Conservation (phyloP, 2,113 vertebrate species). For the Ophiodon elongatus region DNA sequence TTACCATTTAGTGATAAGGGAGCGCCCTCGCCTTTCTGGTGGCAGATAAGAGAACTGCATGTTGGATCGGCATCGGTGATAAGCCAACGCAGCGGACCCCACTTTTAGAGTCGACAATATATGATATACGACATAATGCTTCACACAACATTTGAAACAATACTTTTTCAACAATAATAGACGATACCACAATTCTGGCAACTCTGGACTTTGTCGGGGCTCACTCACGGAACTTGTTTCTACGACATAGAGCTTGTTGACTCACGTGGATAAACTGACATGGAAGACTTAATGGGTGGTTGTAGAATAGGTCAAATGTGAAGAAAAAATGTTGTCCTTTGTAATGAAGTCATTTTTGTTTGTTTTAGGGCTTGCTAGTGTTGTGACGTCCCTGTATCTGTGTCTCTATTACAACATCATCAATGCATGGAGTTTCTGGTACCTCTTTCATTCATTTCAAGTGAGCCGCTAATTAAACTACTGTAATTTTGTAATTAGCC, state of each 20-base stretch:
- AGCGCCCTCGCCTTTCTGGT: background rate
- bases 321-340: background rate
- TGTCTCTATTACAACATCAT: constrained; percentile 96
- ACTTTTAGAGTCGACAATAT: too few relatives aligned
- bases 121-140: too few relatives aligned
- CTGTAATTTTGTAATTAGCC: background rate
- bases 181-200: background rate
- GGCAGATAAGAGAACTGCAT: background rate
- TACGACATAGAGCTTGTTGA: background rate
- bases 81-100: background rate
- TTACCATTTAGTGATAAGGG: background rate
- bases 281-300: background rate
- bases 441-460: constrained; percentile 97
- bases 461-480: constrained; percentile 74
- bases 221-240: background rate
- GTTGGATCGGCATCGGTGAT: background rate
- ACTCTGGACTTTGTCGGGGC: background rate
- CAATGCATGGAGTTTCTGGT: constrained; percentile 97
- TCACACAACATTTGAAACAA: background rate
- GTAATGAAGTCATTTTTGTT: background rate
- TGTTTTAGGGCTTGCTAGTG: constrained; percentile 88
- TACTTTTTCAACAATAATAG: background rate
- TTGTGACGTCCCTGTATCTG: constrained; percentile 91
- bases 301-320: background rate
- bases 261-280: background rate